Evolutionary conservation across 2,113 vertebrate genomes (phyloP).

Genomic region (Prunella himalayana): DNA sequence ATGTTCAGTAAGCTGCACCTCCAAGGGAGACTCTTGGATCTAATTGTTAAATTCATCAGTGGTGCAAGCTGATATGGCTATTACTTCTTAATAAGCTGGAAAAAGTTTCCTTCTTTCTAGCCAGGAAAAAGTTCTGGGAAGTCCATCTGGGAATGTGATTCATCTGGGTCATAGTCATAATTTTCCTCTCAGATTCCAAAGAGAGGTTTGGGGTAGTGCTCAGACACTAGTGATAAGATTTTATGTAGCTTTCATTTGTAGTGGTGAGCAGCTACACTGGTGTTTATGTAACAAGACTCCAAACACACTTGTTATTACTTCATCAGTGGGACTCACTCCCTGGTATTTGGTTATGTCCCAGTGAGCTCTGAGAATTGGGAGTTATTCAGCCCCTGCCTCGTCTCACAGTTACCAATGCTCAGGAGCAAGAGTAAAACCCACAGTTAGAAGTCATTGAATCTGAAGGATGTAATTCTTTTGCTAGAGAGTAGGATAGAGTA

Average conservation of each 20-base stretch:
- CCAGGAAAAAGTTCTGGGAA: conserved; percentile 17
- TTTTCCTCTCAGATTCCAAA: background rate
- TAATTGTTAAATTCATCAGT: background rate
- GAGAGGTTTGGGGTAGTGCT: background rate
- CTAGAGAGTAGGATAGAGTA: background rate
- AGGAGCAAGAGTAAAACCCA: background rate
- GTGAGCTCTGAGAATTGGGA: background rate
- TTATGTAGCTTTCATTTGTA: background rate
- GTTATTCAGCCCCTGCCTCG: background rate
- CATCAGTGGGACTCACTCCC: background rate
- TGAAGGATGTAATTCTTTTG: background rate
- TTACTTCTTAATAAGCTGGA: background rate
- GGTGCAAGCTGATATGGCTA: background rate
- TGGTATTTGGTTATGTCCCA: background rate
- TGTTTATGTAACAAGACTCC: background rate
- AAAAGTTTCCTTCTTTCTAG: conserved; percentile 1
- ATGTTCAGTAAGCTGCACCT: background rate
- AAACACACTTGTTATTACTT: background rate
- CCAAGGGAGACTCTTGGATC: background rate
- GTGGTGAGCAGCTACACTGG: background rate
- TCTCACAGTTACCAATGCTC: background rate
- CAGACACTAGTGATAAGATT: background rate
- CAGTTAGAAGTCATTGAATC: background rate
- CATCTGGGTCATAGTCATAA: background rate
- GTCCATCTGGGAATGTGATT: conserved; percentile 20